Evolutionary conservation across 1,140 invertebrate species (phyloP), one percentile per base, ranked within the genome.

Genomic region (Drosophila sulfurigaster): DNA sequence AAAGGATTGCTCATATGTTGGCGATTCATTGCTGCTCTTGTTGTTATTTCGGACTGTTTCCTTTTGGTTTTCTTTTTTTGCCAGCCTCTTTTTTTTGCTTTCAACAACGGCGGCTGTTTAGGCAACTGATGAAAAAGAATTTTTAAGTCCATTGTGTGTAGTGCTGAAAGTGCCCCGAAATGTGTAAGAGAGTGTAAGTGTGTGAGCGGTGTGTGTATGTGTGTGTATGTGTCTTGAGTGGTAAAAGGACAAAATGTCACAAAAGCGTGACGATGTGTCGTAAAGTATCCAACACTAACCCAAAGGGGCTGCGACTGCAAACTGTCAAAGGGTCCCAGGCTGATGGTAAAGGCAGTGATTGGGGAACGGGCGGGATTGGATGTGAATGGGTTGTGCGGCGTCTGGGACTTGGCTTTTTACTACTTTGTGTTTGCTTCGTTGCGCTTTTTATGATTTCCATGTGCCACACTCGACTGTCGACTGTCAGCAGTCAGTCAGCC

Each of bases 231-330:
- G 20, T 54, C 79, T 88, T 87, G 75, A 88, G 82, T 82, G 79
- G 63, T 70, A 86, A 86, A 89, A 88, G 80, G 87, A 87, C 88
- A 83, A 87, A 91, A 87, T 91, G 87, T 91, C 87, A 91, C 82
- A 87, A 91, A 91, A 91, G 87, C 87, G 87, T 91, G 87, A 91
- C 87, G 87, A 91, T 87, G 82, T 91, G 87, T 91, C 87, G 87
- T 91, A 91, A 91, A 91, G 78, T 91, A 81, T 64, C 76, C 81
- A 73, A 85, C 75, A 75, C 78, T 75, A 64, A 63, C 72, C 73
- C 59, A 82, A 79, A 79, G 70, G 80, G 75, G 71, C 62, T 82
- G 62, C 11, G 63, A 41, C 46, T 11, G 68, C n/a, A 48, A 20
- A 25, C 46, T 49, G 51, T 46, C 65, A 4, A 8, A 16, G 16